Evolutionary conservation across 2,888 invertebrate species (phyloP), one percentile per base, ranked within the genome.

Genomic region (Apodemia duryi): DNA sequence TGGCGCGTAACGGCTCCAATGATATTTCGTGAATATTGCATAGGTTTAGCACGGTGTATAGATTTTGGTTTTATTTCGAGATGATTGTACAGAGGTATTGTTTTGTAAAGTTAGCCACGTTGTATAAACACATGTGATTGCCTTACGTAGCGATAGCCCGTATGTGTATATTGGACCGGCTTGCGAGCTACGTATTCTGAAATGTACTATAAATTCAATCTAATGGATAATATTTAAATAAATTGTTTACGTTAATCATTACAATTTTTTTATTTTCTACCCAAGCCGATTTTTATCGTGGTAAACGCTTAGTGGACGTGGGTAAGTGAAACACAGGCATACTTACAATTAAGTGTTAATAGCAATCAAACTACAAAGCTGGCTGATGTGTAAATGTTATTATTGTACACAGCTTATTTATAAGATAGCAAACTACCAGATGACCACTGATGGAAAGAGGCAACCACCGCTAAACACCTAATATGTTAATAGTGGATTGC

Each of bases 221-320:
- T 74, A 79, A 83, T 81, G 79, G 79, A 83, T 78, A 77, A 85
- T 88, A 87, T 87, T 88, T 84, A 86, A 88, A 87, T 88, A 88
- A 87, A 89, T 81, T 86, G 87, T 86, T 88, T 87, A 88, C 79
- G 88, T 87, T 89, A 80, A 85, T 85, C 88, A 88, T 87, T 54
- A 63, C 60, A 57, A 69, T 73, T 71, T 73, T 76, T 76, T 75
- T 38, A 38, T 75, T 76, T 13, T 54, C 21, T 43, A 43, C 7
- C 38, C 9, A 38, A 7, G 9, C 0, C 21, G 21, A 21, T 9
- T 38, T 7, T 38, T 5, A 38, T 7, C 38, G 2, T 38, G 38
- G 7, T 38, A 7, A 7, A 7, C 7, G 38, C 35, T 35, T 35
- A 5, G 35, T 5, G 35, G 32, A 5, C 5, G 35, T 4, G 35